Conservation (phyloP, 1,140 invertebrate genomes). For the Bombus sylvicola region DNA sequence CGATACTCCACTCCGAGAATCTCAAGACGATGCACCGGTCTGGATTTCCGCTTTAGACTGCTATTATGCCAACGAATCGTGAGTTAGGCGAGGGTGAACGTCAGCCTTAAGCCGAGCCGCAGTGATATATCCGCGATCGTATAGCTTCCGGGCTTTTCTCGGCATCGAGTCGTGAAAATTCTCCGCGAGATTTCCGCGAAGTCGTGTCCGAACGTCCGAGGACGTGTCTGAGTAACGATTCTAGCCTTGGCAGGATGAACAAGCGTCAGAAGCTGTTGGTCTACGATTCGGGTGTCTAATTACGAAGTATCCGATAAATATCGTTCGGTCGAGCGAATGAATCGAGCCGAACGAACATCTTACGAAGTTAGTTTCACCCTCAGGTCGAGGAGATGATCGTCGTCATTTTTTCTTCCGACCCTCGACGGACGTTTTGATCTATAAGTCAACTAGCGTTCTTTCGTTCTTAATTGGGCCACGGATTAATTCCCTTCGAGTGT, state of each 20-base stretch:
- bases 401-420: conserved; percentile 43
- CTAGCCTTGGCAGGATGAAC: background rate
- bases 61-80: background rate
- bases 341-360: background rate
- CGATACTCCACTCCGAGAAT: conserved; percentile 72
- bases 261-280: background rate
- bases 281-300: background rate
- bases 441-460: conserved; percentile 56
- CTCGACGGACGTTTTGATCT: conserved; percentile 25
- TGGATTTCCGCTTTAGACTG: conserved; percentile 62
- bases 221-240: background rate
- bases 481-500: conserved; percentile 63
- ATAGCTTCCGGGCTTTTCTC: conserved; percentile 45
- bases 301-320: background rate
- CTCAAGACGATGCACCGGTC: conserved; percentile 41
- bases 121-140: conserved; percentile 50
- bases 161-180: conserved; percentile 36
- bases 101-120: conserved; percentile 29
- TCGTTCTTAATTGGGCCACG: conserved; percentile 68
- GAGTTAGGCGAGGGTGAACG: conserved; percentile 4
- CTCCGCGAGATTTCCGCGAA: conserved; percentile 8
- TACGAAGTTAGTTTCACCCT: background rate
- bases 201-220: background rate
- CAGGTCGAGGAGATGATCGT: background rate
- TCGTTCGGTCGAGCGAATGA: background rate